These are phyloP conservation scores for Lobophora halterata DNA, from an alignment of 2,888 invertebrate species.

Conservation along the genomic window DNA sequence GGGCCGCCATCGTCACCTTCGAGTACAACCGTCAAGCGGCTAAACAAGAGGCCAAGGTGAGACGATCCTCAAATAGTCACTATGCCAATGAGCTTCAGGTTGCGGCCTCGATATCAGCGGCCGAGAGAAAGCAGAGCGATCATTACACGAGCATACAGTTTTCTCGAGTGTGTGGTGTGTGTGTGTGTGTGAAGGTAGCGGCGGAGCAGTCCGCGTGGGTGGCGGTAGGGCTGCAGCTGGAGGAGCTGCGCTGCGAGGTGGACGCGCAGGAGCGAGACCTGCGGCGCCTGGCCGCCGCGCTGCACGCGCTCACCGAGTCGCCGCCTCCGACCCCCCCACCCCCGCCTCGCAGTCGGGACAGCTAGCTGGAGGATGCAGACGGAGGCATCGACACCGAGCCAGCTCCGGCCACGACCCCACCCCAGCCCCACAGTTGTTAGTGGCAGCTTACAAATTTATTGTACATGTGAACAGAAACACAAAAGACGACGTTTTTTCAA, in stretches of 20 bases:
- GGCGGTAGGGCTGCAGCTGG: conserved; percentile 24
- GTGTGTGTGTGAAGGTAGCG: conserved; percentile 3
- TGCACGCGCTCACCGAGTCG: conserved; percentile 1
- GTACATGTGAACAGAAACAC: conserved; percentile 22
- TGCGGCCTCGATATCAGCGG: too few relatives aligned
- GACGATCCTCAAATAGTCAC: too few relatives aligned
- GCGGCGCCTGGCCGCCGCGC: conserved; percentile 10
- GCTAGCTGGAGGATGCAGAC: too few relatives aligned
- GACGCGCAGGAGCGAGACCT: conserved; percentile 29
- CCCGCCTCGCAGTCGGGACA: background rate
- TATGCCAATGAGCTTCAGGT: too few relatives aligned
- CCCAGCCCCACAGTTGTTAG: background rate
- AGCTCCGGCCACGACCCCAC: background rate
- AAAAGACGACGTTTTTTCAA: conserved; percentile 19
- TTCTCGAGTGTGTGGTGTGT: too few relatives aligned
- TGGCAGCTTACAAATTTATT: conserved; percentile 18
- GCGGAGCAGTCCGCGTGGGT: conserved; percentile 7
- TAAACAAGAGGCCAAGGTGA: conserved; percentile 32
- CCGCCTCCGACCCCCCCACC: background rate
- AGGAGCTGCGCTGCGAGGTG: conserved; percentile 30
- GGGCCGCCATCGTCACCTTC: conserved; percentile 39
- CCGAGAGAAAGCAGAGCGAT: too few relatives aligned
- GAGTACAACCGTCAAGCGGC: conserved; percentile 48
- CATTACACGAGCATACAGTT: too few relatives aligned
- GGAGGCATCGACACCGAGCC: background rate